These are phyloP conservation scores for Alloplasta piceator DNA, from an alignment of 2,888 invertebrate species.

Conservation along the genomic window DNA sequence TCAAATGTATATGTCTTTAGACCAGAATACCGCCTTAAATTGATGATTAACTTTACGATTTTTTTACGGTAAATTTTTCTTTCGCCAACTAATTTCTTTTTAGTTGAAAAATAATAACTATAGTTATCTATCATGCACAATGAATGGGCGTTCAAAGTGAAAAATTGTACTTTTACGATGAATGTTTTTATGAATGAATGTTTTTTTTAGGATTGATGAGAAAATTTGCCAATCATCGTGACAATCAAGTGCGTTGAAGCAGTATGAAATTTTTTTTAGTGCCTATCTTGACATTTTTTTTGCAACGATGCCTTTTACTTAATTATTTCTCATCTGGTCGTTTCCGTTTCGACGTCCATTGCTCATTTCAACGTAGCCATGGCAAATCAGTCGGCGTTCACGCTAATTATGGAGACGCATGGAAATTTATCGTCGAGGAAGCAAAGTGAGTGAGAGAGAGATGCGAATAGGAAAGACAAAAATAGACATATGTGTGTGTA, in stretches of 20 bases:
- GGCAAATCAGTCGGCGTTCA: conserved; percentile 65
- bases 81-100: no score
- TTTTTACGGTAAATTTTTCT: no score
- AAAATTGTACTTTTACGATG: no score
- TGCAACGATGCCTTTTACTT: neutral
- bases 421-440: conserved; percentile 75
- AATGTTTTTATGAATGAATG: no score
- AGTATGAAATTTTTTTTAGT: neutral
- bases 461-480: neutral
- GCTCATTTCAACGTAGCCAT: conserved; percentile 27
- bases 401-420: conserved; percentile 76
- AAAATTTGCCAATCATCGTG: no score
- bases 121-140: no score
- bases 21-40: no score
- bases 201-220: no score
- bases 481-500: neutral
- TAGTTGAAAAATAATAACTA: no score
- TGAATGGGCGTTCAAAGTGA: no score
- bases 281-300: neutral
- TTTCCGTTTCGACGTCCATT: conserved; percentile 28
- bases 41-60: no score
- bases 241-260: neutral
- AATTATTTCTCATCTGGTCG: conserved; percentile 26
- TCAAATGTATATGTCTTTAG: no score
- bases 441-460: conserved; percentile 16